These are phyloP conservation scores for Zaprionus africanus DNA, from an alignment of 1,140 invertebrate species.

Conservation along the genomic window DNA sequence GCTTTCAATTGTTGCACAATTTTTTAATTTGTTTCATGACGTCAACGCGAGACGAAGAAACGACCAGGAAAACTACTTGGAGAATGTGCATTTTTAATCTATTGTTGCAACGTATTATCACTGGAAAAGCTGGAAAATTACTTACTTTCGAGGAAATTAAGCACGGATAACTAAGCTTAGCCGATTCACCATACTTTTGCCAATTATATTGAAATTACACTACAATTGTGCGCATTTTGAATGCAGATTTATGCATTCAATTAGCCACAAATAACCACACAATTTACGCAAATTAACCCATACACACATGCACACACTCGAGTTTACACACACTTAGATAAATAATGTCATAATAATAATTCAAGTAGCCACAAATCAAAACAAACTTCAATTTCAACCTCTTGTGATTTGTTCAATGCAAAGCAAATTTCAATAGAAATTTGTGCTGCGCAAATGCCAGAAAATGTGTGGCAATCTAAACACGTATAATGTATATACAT, in stretches of 20 bases:
- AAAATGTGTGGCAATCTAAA: constrained; percentile 26
- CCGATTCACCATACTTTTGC: constrained; percentile 20
- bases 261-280: constrained; percentile 75
- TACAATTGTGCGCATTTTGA: constrained; percentile 42
- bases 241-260: constrained; percentile 68
- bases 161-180: not conserved
- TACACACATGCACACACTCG: constrained; percentile 7
- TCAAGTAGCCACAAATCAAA: constrained; percentile 63
- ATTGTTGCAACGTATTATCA: constrained; percentile 23
- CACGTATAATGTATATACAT: not conserved
- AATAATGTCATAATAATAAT: constrained; percentile 68
- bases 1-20: constrained; percentile 81
- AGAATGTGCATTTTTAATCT: constrained; percentile 70
- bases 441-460: constrained; percentile 38
- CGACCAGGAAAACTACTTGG: constrained; percentile 33
- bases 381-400: constrained; percentile 55
- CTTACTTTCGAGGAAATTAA: not conserved
- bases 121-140: constrained; percentile 24
- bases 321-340: constrained; percentile 33
- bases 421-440: constrained; percentile 69
- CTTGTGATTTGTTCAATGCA: constrained; percentile 25
- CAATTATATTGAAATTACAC: constrained; percentile 63
- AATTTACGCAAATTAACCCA: constrained; percentile 63
- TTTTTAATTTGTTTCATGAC: constrained; percentile 78
- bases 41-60: constrained; percentile 28